These are phyloP conservation scores for Brotogeris chrysoptera DNA, from an alignment of 2,797 vertebrate genomes.

Conservation along the genomic window DNA sequence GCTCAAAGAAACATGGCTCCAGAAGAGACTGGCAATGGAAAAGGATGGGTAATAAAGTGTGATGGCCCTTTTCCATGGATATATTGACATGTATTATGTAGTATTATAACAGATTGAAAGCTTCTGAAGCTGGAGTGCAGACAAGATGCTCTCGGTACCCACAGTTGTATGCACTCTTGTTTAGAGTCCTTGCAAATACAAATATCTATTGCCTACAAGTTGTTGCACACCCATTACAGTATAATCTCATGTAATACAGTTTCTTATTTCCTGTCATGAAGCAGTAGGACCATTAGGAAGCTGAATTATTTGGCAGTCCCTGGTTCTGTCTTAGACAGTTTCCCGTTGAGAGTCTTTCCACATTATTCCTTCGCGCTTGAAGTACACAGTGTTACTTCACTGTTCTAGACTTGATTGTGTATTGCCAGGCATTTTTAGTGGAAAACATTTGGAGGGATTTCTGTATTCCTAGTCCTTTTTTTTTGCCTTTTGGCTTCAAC, in stretches of 20 bases:
- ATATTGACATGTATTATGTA: slow-evolving; percentile 35
- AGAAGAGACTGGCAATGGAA: slow-evolving; percentile 30
- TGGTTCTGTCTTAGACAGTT: neutral
- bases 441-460: neutral
- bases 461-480: neutral
- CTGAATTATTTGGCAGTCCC: neutral
- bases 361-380: neutral
- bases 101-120: slow-evolving; percentile 43
- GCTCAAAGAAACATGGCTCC: slow-evolving; percentile 36
- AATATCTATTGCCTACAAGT: neutral
- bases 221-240: neutral
- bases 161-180: neutral
- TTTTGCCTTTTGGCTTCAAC: neutral
- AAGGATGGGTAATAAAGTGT: slow-evolving; percentile 25
- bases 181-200: neutral
- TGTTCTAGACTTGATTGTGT: neutral
- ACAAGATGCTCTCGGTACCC: neutral
- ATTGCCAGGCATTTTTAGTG: slow-evolving; percentile 19
- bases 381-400: neutral
- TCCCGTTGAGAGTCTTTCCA: neutral
- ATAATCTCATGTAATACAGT: neutral
- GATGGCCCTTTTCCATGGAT: slow-evolving; percentile 44
- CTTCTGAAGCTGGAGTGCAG: slow-evolving; percentile 8
- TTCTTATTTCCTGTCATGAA: neutral
- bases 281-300: neutral